Evolutionary conservation across 1,140 invertebrate genomes (phyloP), one percentile per base, ranked within the genome.

Genomic region (Aplysia californica): DNA sequence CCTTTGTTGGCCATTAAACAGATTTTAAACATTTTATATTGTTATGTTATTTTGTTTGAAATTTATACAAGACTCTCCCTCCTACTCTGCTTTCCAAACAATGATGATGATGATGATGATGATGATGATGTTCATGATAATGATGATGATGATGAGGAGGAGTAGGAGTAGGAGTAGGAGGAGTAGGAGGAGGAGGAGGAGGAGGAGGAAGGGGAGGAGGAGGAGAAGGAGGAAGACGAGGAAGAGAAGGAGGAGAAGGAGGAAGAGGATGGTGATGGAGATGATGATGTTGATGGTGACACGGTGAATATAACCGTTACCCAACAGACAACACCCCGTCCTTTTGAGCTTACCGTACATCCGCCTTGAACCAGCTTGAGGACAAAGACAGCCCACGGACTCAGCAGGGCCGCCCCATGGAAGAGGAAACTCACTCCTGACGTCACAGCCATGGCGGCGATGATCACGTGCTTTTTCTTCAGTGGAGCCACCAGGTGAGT

Each of bases 401-500:
- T 61, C 58, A 10, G 26, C 6, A 61, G 29, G 6, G 58, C 10
- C 20, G 10, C 10, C 26, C 6, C 21, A 61, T 61, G 10, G 20
- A 26, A 61, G 20, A 79, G 55, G 5, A 76, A 23, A 26, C 41
- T 70, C 6, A 36, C 26, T 10, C 36, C 35, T 0, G 78, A 66
- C 74, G 68, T 68, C 6, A 39, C 21, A 15, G 55, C 31, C 29
- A 76, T 66, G 18, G 41, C 21, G 23, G 58, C 35, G 36, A 58
- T 35, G 5, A 76, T 15, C 2, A 95, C 92, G 1, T 91, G 89
- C 85, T 95, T 94, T 1, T 94, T 95, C 26, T 95, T 94, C 84
- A 94, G 93, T 80, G 92, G 90, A 87, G 94, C 93, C 0, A 94
- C 94, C 23, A 95, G 80, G 94, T 94, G 88, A 15, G 86, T 87